Evolutionary conservation across 2,113 vertebrate genomes (phyloP).

Genomic region (Colaptes auratus): DNA sequence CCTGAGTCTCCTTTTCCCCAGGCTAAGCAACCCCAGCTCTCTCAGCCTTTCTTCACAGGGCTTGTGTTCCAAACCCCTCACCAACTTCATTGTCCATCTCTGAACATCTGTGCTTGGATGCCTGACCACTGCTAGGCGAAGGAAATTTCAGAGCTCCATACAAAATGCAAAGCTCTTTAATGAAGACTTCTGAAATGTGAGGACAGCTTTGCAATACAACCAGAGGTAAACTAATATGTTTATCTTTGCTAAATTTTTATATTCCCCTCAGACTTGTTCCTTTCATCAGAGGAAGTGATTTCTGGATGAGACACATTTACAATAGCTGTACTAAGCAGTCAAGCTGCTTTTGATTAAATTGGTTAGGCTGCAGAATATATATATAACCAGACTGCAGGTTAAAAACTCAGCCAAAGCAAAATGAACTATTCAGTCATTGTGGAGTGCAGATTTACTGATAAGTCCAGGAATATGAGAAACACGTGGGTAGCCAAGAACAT

Average conservation of each 20-base stretch:
- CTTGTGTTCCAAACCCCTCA: too few species aligned
- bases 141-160: too few species aligned
- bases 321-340: neutral
- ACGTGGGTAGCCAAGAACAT: neutral
- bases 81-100: too few species aligned
- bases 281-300: neutral
- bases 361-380: neutral
- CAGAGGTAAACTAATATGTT: neutral
- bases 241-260: constrained; percentile 6
- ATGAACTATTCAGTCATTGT: neutral
- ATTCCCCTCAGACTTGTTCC: neutral
- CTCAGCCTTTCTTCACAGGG: too few species aligned
- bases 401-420: neutral
- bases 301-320: neutral
- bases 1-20: too few species aligned
- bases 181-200: neutral
- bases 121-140: too few species aligned
- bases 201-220: neutral
- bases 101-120: too few species aligned
- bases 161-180: neutral
- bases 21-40: too few species aligned
- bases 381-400: neutral
- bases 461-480: neutral
- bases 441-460: neutral
- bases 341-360: constrained; percentile 6